Conservation (phyloP, 2,888 invertebrate genomes). For the Ecliptopera silaceata region DNA sequence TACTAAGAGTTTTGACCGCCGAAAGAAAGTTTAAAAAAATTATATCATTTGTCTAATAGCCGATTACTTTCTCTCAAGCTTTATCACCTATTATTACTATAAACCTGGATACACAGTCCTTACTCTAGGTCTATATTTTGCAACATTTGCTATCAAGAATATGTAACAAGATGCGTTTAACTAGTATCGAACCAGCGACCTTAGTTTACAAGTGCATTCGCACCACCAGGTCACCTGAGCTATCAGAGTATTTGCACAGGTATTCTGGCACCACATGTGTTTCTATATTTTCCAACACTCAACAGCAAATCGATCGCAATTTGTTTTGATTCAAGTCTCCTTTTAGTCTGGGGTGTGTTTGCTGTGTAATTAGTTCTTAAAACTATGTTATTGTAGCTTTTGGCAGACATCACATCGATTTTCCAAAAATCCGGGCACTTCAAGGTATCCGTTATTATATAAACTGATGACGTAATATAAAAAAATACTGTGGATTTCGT, state of each 20-base stretch:
- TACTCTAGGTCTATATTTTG: too few species aligned
- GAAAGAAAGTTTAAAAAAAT: too few species aligned
- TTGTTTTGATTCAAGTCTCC: slow-evolving; percentile 5
- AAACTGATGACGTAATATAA: too few species aligned
- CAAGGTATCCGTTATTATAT: background rate
- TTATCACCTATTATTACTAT: too few species aligned
- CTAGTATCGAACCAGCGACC: background rate
- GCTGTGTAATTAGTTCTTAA: slow-evolving; percentile 1
- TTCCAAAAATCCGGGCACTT: background rate
- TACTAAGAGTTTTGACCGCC: too few species aligned
- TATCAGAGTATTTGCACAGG: background rate
- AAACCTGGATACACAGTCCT: too few species aligned
- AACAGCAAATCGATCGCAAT: slow-evolving; percentile 1
- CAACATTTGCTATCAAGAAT: too few species aligned
- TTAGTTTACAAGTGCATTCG: background rate
- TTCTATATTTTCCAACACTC: background rate
- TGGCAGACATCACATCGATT: slow-evolving; percentile 1
- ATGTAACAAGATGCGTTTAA: too few species aligned
- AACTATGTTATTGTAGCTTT: slow-evolving; percentile 6
- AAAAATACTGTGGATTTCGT: too few species aligned
- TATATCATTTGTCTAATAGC: too few species aligned
- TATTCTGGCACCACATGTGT: background rate
- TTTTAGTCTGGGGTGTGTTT: background rate
- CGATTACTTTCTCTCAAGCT: too few species aligned
- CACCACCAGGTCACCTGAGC: background rate